These are phyloP conservation scores for Mamestra configurata DNA, from an alignment of 1,140 invertebrate genomes.

Conservation along the genomic window DNA sequence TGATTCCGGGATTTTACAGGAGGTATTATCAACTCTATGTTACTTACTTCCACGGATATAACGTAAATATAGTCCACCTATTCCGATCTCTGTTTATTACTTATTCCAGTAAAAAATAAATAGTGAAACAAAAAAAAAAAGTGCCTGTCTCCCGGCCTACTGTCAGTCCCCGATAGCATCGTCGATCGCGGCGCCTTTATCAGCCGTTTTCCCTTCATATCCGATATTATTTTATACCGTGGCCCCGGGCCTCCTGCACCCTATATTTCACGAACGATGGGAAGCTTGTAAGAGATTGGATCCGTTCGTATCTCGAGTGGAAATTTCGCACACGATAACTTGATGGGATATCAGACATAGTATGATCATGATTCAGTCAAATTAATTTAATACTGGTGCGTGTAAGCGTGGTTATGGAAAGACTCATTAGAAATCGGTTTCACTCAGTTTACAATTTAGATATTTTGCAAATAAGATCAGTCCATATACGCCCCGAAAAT, in stretches of 20 bases:
- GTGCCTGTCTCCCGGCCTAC: slow-evolving; percentile 20
- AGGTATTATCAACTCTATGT: no score
- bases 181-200: slow-evolving; percentile 56
- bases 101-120: no score
- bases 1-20: no score
- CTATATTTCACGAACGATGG: slow-evolving; percentile 69
- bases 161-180: slow-evolving; percentile 47
- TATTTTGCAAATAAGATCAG: no score
- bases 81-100: no score
- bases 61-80: no score
- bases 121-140: not conserved
- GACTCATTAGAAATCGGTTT: no score
- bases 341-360: slow-evolving; percentile 55
- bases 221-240: slow-evolving; percentile 63
- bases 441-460: no score
- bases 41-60: no score
- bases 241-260: slow-evolving; percentile 59
- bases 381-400: slow-evolving; percentile 7
- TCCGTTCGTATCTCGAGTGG: slow-evolving; percentile 64
- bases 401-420: no score
- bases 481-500: no score
- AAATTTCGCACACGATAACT: slow-evolving; percentile 70
- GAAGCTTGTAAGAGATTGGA: slow-evolving; percentile 67
- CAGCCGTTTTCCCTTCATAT: slow-evolving; percentile 64
- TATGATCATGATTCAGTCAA: slow-evolving; percentile 38